Conservation (phyloP, 2,113 vertebrate species). For the Pachypanchax playfairii region DNA sequence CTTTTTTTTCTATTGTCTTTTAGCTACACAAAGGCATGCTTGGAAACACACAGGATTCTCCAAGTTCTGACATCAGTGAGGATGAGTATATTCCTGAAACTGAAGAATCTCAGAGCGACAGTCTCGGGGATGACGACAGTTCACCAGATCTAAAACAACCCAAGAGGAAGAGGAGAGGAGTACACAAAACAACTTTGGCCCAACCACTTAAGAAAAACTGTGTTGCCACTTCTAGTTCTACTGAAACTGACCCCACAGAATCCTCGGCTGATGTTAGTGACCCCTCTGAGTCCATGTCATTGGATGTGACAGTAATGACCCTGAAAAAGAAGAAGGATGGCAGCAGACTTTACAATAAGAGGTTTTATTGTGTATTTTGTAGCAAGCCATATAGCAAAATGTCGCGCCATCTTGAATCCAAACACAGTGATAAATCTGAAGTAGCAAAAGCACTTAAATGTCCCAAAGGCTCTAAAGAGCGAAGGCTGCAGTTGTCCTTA, state of each 20-base stretch:
- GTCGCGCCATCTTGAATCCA: constrained; percentile 3
- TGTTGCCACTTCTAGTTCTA: neutral
- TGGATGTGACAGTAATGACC: neutral
- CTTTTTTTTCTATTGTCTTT: too few relatives aligned
- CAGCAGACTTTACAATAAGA: neutral
- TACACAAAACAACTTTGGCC: neutral
- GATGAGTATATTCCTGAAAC: neutral
- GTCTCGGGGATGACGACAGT: neutral
- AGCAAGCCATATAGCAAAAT: constrained; percentile 18
- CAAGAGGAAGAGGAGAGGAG: neutral
- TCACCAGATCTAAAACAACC: neutral
- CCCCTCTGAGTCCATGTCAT: too few relatives aligned
- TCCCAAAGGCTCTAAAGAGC: neutral
- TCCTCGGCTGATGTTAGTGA: too few relatives aligned
- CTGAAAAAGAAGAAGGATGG: neutral
- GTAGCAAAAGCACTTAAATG: neutral
- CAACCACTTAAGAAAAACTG: neutral
- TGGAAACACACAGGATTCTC: neutral
- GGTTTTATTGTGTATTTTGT: neutral
- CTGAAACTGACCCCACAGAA: neutral
- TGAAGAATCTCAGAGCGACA: neutral
- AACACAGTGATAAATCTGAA: constrained; percentile 13
- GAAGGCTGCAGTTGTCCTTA: neutral
- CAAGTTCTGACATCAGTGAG: constrained; percentile 1
- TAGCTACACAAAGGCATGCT: constrained; percentile 4